Conservation (phyloP, 2,113 vertebrate genomes). For the Rhabdomys dilectus region DNA sequence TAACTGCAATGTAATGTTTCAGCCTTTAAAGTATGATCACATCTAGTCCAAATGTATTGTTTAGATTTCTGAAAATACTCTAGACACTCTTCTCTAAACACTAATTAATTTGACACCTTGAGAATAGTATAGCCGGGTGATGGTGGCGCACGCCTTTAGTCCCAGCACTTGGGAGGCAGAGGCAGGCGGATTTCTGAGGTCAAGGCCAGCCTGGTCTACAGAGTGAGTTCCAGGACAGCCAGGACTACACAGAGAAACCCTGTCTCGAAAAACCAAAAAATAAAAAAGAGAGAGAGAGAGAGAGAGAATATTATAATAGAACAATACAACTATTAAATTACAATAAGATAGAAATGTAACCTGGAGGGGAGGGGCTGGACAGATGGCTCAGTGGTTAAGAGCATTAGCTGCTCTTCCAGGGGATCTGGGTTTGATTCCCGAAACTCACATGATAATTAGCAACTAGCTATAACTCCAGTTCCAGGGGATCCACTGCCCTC, state of each 20-base stretch:
- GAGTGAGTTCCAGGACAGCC: too few species aligned
- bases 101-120: not conserved
- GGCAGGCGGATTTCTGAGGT: too few species aligned
- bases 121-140: not conserved
- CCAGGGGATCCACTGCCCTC: not conserved
- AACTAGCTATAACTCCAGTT: not conserved
- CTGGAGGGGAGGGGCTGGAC: too few species aligned
- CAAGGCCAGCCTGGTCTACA: too few species aligned
- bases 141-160: too few species aligned
- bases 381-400: not conserved
- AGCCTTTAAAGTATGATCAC: not conserved
- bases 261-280: too few species aligned
- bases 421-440: not conserved
- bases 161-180: too few species aligned
- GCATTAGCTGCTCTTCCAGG: not conserved
- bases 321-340: constrained; percentile 38
- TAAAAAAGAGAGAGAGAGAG: too few species aligned
- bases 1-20: not conserved
- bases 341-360: constrained; percentile 31
- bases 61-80: not conserved
- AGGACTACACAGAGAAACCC: too few species aligned
- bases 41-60: not conserved
- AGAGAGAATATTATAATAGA: too few species aligned
- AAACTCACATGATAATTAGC: not conserved
- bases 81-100: not conserved